Conservation (phyloP, 23 tunicate species). For the Styela plicata region DNA sequence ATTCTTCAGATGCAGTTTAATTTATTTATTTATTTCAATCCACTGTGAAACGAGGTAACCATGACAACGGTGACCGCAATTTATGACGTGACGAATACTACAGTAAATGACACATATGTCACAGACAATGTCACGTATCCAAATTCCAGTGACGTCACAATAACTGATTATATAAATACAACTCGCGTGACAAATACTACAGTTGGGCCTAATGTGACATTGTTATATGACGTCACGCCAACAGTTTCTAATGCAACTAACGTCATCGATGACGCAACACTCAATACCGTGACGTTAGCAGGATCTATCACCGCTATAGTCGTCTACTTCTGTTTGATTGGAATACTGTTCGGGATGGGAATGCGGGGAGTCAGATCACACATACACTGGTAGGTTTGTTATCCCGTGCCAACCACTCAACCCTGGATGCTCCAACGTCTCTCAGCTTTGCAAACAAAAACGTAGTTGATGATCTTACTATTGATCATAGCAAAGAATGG, state of each 20-base stretch:
- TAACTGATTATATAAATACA: not conserved
- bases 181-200: not conserved
- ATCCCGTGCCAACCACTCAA: too few relatives aligned
- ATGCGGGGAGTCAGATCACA: not conserved
- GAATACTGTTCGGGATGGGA: not conserved
- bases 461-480: too few relatives aligned
- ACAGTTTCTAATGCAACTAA: not conserved
- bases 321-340: not conserved
- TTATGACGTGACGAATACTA: not conserved
- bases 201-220: not conserved
- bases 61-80: not conserved
- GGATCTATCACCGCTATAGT: not conserved
- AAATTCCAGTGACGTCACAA: not conserved
- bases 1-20: too few relatives aligned
- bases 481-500: too few relatives aligned
- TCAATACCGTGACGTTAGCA: slow-evolving; percentile 13
- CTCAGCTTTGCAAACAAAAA: too few relatives aligned
- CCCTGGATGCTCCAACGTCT: too few relatives aligned
- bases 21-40: too few relatives aligned
- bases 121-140: not conserved
- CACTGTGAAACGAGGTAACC: not conserved
- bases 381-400: slow-evolving; percentile 10
- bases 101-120: not conserved
- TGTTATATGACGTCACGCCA: not conserved
- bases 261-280: not conserved